Evolutionary conservation across 1,140 invertebrate genomes (phyloP), one percentile per base, ranked within the genome.

Genomic region (Anoplophora glabripennis): DNA sequence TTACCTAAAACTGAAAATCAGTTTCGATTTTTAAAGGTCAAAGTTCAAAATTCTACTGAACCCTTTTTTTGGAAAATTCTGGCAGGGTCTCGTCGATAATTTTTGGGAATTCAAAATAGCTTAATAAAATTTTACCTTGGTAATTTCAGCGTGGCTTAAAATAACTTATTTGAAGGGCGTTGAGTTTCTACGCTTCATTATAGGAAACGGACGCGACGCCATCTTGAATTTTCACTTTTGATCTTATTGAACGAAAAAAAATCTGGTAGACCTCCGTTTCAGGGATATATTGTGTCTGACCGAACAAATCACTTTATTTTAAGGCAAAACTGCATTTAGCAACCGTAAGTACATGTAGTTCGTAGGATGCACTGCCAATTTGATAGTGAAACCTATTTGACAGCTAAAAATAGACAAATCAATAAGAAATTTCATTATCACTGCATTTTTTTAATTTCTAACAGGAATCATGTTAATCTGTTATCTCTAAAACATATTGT

Each of bases 141-240:
- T 46, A 52, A 52, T 52, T 7, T 35, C 35, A 59, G 56, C 48
- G 8, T 28, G 46, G 37, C 56, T 57, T 59, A 65, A 64, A 67
- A 63, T 65, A 59, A 53, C 34, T 38, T 47, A 46, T 59, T 62
- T 44, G 52, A 56, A 68, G 64, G 62, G 59, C 63, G 66, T 64
- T 54, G 42, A 47, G 47, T 60, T 55, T 64, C 63, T 57, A 41
- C 53, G 59, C 57, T 60, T 62, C 44, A 37, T 36, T 45, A 64
- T 63, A 61, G 65, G 63, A 72, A 71, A 60, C 62, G 52, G 52
- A 58, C 40, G 33, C 55, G 65, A 59, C 48, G 74, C 74, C 74
- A 76, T 76, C 58, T 76, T 76, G 74, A 63, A 70, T 73, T 73
- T 74, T 75, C 74, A 75, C 74, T 74, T 74, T 74, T 74, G 66